Conservation (phyloP, 2,888 invertebrate species). For the Platerodrilus igneus region DNA sequence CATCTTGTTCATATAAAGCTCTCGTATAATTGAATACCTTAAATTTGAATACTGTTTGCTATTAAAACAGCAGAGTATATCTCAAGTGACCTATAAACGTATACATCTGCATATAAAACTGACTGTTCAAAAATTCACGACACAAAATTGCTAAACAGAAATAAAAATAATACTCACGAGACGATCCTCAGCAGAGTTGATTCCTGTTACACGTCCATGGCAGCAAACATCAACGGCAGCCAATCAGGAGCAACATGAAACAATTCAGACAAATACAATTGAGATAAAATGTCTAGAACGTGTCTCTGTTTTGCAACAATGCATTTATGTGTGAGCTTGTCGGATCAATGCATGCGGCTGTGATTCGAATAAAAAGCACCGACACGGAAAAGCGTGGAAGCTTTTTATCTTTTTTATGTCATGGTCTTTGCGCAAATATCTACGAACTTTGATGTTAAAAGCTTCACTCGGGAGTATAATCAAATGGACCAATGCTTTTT, state of each 20-base stretch:
- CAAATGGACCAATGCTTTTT: conserved; percentile 7
- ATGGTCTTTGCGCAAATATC: conserved; percentile 14
- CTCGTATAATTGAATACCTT: no score
- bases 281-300: conserved; percentile 45
- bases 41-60: no score
- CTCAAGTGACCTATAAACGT: no score
- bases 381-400: conserved; percentile 39
- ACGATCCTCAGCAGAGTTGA: conserved; percentile 61
- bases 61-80: no score
- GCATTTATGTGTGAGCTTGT: conserved; percentile 39
- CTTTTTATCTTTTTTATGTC: conserved; percentile 15
- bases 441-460: conserved; percentile 13
- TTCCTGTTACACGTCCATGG: conserved; percentile 47
- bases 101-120: no score
- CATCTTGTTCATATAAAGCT: no score
- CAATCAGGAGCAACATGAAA: conserved; percentile 50
- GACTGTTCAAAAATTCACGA: no score
- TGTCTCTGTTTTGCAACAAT: conserved; percentile 39
- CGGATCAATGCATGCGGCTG: conserved; percentile 41
- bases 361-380: conserved; percentile 41
- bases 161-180: conserved; percentile 53
- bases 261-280: conserved; percentile 49
- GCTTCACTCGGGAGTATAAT: conserved; percentile 8
- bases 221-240: conserved; percentile 34
- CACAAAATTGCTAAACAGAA: conserved; percentile 16